Percentiles rank a stretch among this genome's conserved stretches.
phyloP scores from a whole-genome alignment of 2,797 vertebrate genomes.

The Chloroceryle amazona region DNA sequence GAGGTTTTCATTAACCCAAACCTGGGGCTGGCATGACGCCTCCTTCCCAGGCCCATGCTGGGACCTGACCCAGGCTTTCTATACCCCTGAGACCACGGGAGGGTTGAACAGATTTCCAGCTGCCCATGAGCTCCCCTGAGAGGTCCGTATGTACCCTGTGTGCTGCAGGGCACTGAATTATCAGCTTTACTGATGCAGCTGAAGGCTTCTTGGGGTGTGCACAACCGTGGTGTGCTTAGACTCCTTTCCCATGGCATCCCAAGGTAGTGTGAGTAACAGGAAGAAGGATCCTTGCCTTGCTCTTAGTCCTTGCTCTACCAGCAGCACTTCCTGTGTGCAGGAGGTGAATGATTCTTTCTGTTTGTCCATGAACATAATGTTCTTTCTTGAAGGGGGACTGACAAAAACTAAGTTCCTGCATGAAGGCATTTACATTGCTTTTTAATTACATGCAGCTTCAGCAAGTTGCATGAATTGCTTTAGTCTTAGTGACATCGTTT shows the following conservation, averaged over 20 bases:
- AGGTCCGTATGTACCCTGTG: not conserved
- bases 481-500: not conserved
- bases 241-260: not conserved
- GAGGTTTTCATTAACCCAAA: not conserved
- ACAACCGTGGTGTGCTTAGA: accelerated
- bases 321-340: not conserved
- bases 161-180: not conserved
- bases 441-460: not conserved
- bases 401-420: not conserved
- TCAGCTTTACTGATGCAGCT: not conserved
- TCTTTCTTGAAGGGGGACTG: not conserved
- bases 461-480: not conserved
- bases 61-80: not conserved
- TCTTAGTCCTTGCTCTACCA: not conserved
- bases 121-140: not conserved
- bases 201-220: accelerated
- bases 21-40: not conserved
- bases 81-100: not conserved
- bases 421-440: not conserved
- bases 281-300: not conserved
- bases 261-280: not conserved
- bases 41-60: not conserved
- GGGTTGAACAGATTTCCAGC: not conserved
- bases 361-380: not conserved
- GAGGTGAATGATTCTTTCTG: not conserved